Evolutionary conservation across 2,797 vertebrate species (phyloP).

Genomic region (Chlorospingus semifuscus): DNA sequence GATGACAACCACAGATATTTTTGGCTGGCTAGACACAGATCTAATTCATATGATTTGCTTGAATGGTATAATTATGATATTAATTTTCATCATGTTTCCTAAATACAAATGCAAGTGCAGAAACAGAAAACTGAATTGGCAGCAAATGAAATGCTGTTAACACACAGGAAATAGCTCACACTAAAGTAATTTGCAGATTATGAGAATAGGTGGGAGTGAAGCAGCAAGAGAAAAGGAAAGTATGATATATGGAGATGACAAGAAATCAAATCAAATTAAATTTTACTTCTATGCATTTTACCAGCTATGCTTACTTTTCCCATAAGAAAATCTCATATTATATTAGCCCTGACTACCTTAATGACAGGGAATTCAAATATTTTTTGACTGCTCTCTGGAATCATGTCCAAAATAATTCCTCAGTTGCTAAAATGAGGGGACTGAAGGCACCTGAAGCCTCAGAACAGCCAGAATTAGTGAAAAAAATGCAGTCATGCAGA

Average conservation of each 20-base stretch:
- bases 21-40: constrained; percentile 15
- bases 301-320: background rate
- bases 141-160: constrained; percentile 26
- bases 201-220: background rate
- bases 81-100: constrained; percentile 48
- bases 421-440: background rate
- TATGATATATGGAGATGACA: background rate
- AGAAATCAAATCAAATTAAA: background rate
- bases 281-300: background rate
- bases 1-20: constrained; percentile 24
- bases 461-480: background rate
- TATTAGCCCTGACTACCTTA: background rate
- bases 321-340: background rate
- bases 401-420: background rate
- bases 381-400: background rate
- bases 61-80: constrained; percentile 46
- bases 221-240: background rate
- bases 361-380: background rate
- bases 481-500: background rate
- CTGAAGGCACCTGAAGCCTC: background rate
- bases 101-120: constrained; percentile 34
- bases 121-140: constrained; percentile 23
- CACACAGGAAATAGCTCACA: background rate
- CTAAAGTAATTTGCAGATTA: constrained; percentile 13
- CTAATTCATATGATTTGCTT: constrained; percentile 33